A percentile compares a stretch with the other conserved stretches of the same genome.
Evolutionary conservation across 2,113 vertebrate species (phyloP).

Genomic region (Myotis brandtii): DNA sequence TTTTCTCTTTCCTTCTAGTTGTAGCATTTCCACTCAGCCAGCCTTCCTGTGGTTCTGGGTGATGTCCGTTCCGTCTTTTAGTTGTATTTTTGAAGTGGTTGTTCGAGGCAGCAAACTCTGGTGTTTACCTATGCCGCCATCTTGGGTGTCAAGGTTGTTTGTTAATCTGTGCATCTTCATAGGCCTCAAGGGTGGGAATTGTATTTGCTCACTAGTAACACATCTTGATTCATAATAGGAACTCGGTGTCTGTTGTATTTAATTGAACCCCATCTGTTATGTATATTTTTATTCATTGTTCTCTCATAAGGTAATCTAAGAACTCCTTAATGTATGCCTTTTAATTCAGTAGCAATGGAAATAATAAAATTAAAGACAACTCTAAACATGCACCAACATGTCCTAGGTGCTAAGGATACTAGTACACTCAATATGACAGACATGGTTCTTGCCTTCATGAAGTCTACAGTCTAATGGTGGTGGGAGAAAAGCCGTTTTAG

Average conservation of each 20-base stretch:
- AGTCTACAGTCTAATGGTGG: background rate
- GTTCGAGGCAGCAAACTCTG: too few relatives aligned
- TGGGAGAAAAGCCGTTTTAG: conserved; percentile 23
- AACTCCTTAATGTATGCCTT: conserved; percentile 9
- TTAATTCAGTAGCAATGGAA: background rate
- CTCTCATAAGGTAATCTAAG: background rate
- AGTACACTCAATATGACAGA: background rate
- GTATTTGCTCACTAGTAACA: background rate
- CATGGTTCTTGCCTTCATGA: background rate
- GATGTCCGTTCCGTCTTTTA: too few relatives aligned
- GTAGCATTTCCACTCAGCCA: too few relatives aligned
- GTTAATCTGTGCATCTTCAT: background rate
- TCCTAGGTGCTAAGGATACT: background rate
- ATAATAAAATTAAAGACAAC: background rate
- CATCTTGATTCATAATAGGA: background rate
- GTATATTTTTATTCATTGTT: conserved; percentile 8
- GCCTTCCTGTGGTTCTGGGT: too few relatives aligned
- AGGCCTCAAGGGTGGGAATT: background rate
- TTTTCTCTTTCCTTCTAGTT: too few relatives aligned
- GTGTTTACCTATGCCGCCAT: too few relatives aligned
- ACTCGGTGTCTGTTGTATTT: background rate
- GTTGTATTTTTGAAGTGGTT: too few relatives aligned
- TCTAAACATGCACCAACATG: background rate
- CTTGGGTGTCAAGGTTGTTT: conserved; percentile 1
- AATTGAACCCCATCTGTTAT: background rate